Conservation (phyloP, 2,888 invertebrate genomes). For the Allygus modestus region DNA sequence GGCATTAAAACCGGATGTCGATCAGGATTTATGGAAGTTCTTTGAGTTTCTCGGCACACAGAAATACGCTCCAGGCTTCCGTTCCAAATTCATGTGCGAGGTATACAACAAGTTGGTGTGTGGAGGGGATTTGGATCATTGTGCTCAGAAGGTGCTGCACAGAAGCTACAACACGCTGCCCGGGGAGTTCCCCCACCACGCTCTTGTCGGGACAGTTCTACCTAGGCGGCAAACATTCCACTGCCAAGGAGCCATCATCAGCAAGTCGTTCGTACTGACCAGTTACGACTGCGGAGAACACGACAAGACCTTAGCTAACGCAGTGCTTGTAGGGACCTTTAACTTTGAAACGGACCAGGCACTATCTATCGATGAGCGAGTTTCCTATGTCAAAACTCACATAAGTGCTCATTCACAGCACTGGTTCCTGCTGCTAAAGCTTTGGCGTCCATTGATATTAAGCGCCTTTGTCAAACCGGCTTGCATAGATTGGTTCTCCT, state of each 20-base stretch:
- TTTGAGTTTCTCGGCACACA: neutral
- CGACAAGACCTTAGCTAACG: neutral
- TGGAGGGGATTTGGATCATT: neutral
- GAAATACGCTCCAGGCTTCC: neutral
- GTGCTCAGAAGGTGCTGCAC: neutral
- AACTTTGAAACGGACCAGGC: neutral
- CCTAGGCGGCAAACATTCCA: neutral
- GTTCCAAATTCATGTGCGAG: neutral
- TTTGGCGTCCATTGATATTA: neutral
- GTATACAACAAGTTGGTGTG: neutral
- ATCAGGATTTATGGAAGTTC: neutral
- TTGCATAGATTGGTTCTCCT: neutral
- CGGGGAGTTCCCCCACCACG: conserved; percentile 20
- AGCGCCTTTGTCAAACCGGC: neutral
- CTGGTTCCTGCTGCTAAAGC: neutral
- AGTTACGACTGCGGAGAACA: neutral
- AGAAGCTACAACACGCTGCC: neutral
- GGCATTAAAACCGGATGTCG: neutral
- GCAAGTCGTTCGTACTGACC: neutral
- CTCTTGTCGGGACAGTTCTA: neutral
- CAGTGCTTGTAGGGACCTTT: neutral
- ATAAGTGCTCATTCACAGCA: neutral
- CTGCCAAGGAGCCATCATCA: neutral
- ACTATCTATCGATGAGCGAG: neutral
- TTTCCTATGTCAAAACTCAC: neutral